Evolutionary conservation across 2,797 vertebrate species (phyloP).

Genomic region (Coregonus ussuriensis): DNA sequence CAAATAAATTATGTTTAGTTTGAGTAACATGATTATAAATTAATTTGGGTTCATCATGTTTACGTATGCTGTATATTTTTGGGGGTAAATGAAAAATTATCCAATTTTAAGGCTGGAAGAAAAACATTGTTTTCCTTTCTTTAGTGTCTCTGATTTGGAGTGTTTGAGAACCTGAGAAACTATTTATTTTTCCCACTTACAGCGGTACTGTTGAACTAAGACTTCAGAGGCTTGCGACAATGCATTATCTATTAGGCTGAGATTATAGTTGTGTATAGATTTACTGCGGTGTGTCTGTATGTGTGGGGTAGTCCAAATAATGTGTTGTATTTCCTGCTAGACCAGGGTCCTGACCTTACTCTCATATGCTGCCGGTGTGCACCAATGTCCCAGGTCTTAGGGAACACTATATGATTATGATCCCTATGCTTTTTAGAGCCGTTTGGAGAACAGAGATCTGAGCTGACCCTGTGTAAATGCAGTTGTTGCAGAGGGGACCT

Average conservation of each 20-base stretch:
- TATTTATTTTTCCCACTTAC: constrained; percentile 13
- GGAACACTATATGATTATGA: constrained; percentile 71
- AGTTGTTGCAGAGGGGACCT: constrained; percentile 80
- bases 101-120: constrained; percentile 4
- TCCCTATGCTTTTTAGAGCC: constrained; percentile 62
- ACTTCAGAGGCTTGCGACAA: constrained; percentile 31
- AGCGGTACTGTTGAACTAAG: constrained; percentile 11
- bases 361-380: constrained; percentile 47
- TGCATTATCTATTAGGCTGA: constrained; percentile 26
- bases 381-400: constrained; percentile 52
- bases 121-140: neutral
- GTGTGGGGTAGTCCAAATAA: constrained; percentile 27
- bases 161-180: constrained; percentile 11
- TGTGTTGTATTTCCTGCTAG: constrained; percentile 51
- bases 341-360: constrained; percentile 54
- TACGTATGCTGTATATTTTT: neutral
- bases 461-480: constrained; percentile 82
- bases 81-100: neutral
- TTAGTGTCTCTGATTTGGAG: neutral
- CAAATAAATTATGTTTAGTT: constrained; percentile 27
- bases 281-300: neutral
- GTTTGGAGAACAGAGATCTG: constrained; percentile 70
- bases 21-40: constrained; percentile 26
- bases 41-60: constrained; percentile 7
- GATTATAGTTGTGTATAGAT: constrained; percentile 30